Conservation (phyloP, 2,113 vertebrate genomes). For the Semnopithecus entellus region DNA sequence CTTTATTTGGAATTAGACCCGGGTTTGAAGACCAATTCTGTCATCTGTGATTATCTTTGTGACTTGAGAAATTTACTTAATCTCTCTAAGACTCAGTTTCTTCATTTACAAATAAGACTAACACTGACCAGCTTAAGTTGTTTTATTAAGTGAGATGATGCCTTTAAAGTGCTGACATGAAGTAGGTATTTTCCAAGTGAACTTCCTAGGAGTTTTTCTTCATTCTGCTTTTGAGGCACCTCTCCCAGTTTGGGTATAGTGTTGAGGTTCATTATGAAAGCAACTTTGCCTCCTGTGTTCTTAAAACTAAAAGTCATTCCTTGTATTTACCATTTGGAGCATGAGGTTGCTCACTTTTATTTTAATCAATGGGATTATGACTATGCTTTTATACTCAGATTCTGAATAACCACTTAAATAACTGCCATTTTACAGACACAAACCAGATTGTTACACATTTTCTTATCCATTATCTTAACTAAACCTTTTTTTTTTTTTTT, state of each 20-base stretch:
- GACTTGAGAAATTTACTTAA: background rate
- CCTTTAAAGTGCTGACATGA: background rate
- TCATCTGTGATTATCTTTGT: background rate
- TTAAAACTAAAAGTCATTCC: background rate
- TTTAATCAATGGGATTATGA: background rate
- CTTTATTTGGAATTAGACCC: background rate
- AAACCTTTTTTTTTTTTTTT: background rate
- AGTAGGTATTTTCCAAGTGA: background rate
- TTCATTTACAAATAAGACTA: background rate
- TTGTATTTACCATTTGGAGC: background rate
- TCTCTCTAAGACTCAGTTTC: background rate
- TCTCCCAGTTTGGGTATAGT: background rate
- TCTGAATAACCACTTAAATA: background rate
- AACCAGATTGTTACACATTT: background rate
- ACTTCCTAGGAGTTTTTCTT: background rate
- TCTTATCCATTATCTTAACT: no score
- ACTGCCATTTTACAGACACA: background rate
- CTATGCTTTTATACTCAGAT: background rate
- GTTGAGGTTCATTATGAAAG: background rate
- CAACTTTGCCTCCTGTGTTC: background rate
- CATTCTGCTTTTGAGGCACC: background rate
- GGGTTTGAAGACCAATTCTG: background rate
- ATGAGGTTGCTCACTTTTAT: background rate
- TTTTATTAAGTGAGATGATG: background rate
- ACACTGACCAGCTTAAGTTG: background rate